Conservation (phyloP, 2,888 invertebrate species). For the Brachyptera risi region DNA sequence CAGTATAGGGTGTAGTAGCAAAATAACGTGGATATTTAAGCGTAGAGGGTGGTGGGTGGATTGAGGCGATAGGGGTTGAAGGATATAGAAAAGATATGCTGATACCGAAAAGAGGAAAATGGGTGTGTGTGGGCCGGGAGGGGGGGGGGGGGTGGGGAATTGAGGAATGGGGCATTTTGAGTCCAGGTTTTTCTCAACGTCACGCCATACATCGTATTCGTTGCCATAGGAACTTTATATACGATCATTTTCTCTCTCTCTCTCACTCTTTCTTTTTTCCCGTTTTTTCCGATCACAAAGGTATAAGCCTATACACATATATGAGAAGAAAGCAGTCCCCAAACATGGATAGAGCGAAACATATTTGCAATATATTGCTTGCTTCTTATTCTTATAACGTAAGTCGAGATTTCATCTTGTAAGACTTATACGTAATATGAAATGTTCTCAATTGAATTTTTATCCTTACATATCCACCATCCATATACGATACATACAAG, state of each 20-base stretch:
- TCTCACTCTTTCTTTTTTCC: not conserved
- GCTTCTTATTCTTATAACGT: not conserved
- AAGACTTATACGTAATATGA: not conserved
- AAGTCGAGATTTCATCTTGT: constrained; percentile 8
- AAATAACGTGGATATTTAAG: too few species aligned
- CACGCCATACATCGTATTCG: not conserved
- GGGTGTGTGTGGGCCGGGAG: not conserved
- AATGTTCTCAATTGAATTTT: constrained; percentile 1
- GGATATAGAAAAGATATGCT: not conserved
- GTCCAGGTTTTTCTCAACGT: not conserved
- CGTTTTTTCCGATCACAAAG: not conserved
- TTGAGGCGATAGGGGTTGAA: too few species aligned
- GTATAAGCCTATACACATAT: too few species aligned
- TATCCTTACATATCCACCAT: too few species aligned
- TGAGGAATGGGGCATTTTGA: not conserved
- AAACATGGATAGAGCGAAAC: not conserved
- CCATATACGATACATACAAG: too few species aligned
- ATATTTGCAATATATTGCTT: constrained; percentile 21
- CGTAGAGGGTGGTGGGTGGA: too few species aligned
- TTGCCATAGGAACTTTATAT: too few species aligned
- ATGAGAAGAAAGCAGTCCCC: not conserved
- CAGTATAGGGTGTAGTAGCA: too few species aligned
- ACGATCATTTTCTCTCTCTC: not conserved
- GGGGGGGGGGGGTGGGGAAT: not conserved
- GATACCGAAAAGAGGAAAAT: not conserved